These are phyloP conservation scores for Ammospiza caudacuta DNA, from an alignment of 2,113 vertebrate genomes.

Conservation along the genomic window DNA sequence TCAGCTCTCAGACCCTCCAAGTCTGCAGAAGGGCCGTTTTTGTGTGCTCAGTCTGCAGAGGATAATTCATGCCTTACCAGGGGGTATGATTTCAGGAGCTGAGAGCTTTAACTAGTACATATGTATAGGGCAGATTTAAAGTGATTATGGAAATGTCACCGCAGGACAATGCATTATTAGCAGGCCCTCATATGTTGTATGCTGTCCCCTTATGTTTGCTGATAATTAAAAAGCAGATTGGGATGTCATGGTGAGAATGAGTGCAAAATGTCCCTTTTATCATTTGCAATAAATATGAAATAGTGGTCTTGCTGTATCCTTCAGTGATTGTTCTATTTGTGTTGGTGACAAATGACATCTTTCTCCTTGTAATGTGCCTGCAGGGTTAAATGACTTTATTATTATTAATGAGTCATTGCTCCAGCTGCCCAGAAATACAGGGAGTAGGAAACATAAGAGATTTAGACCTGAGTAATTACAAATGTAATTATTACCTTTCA, in stretches of 20 bases:
- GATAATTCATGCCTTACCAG: constrained; percentile 45
- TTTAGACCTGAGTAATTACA: constrained; percentile 85
- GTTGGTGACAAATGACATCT: constrained; percentile 80
- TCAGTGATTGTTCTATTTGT: constrained; percentile 77
- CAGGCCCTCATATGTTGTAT: constrained; percentile 17
- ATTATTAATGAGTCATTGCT: constrained; percentile 85
- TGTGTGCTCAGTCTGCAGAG: background rate
- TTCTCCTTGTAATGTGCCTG: constrained; percentile 80
- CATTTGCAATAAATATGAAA: constrained; percentile 75
- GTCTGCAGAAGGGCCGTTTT: background rate
- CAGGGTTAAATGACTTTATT: constrained; percentile 87
- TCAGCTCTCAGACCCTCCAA: background rate
- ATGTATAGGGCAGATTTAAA: constrained; percentile 50
- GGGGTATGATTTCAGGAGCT: constrained; percentile 34
- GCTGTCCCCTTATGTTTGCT: constrained; percentile 66
- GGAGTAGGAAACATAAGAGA: constrained; percentile 70
- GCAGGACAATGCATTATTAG: constrained; percentile 55
- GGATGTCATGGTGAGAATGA: constrained; percentile 62
- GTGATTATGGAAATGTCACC: constrained; percentile 66
- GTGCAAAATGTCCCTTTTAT: constrained; percentile 57
- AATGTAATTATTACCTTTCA: constrained; percentile 86
- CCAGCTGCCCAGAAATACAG: constrained; percentile 58
- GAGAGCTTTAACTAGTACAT: constrained; percentile 48
- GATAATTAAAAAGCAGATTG: constrained; percentile 73
- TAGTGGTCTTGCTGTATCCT: constrained; percentile 72